Evolutionary conservation across 2,797 vertebrate genomes (phyloP).

Genomic region (Esox masquinongy): DNA sequence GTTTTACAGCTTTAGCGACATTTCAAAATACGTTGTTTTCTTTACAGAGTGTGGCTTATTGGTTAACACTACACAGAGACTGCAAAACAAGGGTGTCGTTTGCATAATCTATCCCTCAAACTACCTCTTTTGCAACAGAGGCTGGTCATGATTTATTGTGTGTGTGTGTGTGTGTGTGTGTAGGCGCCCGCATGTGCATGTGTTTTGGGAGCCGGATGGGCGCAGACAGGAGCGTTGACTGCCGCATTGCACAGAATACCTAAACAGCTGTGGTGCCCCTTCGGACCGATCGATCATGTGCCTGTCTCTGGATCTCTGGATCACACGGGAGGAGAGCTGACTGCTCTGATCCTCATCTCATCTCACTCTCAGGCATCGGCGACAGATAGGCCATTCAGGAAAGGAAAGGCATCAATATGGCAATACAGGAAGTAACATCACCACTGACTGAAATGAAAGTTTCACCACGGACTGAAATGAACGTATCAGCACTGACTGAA

Average conservation of each 20-base stretch:
- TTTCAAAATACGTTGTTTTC: slow-evolving; percentile 71
- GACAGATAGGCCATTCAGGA: background rate
- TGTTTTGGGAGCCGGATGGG: background rate
- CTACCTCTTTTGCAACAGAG: background rate
- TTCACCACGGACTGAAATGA: too few species aligned
- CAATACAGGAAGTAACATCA: background rate
- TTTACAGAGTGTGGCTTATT: slow-evolving; percentile 30
- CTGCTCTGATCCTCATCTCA: slow-evolving; percentile 2
- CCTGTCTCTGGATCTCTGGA: slow-evolving; percentile 58
- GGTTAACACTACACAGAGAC: slow-evolving; percentile 54
- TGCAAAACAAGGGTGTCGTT: slow-evolving; percentile 52
- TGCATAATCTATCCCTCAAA: background rate
- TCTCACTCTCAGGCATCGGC: background rate
- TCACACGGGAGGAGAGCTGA: slow-evolving; percentile 64
- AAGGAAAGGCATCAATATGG: background rate
- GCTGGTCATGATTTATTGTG: too few species aligned
- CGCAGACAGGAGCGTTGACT: slow-evolving; percentile 13
- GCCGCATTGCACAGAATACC: slow-evolving; percentile 75
- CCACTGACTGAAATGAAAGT: background rate
- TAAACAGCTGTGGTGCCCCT: slow-evolving; percentile 72
- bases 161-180: slow-evolving; percentile 1
- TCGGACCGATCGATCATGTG: slow-evolving; percentile 74
- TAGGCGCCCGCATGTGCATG: background rate
- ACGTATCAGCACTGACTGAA: too few species aligned
- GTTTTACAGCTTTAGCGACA: slow-evolving; percentile 69